Base-by-base conservation (phyloP, 2,888 invertebrate genomes). In the Tachina grossa region DNA sequence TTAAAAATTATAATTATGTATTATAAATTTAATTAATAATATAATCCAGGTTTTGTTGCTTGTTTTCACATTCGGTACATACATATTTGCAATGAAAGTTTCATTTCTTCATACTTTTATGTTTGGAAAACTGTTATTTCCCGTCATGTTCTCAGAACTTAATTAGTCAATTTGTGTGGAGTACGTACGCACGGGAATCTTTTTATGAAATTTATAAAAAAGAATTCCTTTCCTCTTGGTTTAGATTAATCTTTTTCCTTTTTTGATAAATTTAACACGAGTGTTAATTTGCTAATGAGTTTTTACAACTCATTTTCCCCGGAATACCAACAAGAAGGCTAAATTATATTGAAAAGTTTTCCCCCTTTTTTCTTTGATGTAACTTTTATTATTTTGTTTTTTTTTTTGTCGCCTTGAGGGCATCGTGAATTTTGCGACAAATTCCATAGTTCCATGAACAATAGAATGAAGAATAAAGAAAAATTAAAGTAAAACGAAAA, bases 251-350 rank as follows among this genome's bases (percentile, higher is more conserved):
- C 11, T 55, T 19, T 57, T 31, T 31, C 2, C 2, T 31, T 31
- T 31, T 55, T 63, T 75, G 59, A 83, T 71, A 80, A 85, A 43
- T 68, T 79, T 63, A 76, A 80, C 85, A 83, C 55, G 59, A 85
- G 85, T 85, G 85, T 80, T 85, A 85, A 85, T 83, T 83, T 85
- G 83, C 72, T 85, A 85, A 85, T 80, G 83, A 83, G 55, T 80
- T 49, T 78, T 57, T 53, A 65, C 11, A 39, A 59, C 19, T 43
- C 41, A 61, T 61, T 85, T 71, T 55, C 13, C n/a, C 39, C 22
- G 14, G 53, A 31, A 41, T 13, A n/a, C 59, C 72, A 66, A 75
- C 2, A 10, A 65, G 59, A 72, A 68, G 83, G 11, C 31, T 66
- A 47, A 13, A 31, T 55, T 53, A 55, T n/a, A 53, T n/a, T 68